Evolutionary conservation across 2,797 vertebrate species (phyloP), one percentile per base, ranked within the genome.

Genomic region (Rhinogobio ventralis): DNA sequence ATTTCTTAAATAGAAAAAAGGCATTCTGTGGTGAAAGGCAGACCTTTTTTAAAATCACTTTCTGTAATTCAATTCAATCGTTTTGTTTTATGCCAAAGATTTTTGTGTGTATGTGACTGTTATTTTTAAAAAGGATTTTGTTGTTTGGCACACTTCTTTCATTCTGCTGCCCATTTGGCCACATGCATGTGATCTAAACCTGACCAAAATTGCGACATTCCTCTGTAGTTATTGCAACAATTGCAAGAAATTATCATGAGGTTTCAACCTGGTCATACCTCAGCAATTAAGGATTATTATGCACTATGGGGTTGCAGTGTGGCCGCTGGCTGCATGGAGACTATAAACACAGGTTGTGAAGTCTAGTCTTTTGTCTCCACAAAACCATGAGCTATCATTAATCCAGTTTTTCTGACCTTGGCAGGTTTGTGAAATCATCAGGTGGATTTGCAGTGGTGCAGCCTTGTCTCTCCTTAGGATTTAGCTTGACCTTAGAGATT

Each of bases 1-100:
- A 94, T 93, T 93, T 91, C 88, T 89, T 79, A 86, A 87, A 86
- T 83, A 90, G 82, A 76, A 81, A 88, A 90, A 81, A 75, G 36
- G 86, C 83, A 88, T 85, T 85, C 46, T 89, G 79, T 84, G 86
- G 84, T 67, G 30, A 80, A 85, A 36, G 55, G 88, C 83, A 88
- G 45, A 55, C 64, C 45, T 90, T 81, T 82, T 45, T 62, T 39
- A 83, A 51, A 71, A 51, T 76, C 57, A 60, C 42, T 46, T 67
- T 68, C 66, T 46, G 45, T 69, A 67, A 69, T 36, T 79, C 49
- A 57, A 19, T 87, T 79, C 28, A 39, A 73, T 72, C n/a, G 39
- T n/a, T 46, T 80, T 55, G 28, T 67, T 80, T 80, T 33, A 55
- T 25, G 28, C 45, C 79, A 80, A 10, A 39, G 25, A 13, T 25